Percentiles rank a stretch among this genome's conserved stretches.
phyloP scores from a whole-genome alignment of 2,888 invertebrate species.

The Pseudanteris insignis region DNA sequence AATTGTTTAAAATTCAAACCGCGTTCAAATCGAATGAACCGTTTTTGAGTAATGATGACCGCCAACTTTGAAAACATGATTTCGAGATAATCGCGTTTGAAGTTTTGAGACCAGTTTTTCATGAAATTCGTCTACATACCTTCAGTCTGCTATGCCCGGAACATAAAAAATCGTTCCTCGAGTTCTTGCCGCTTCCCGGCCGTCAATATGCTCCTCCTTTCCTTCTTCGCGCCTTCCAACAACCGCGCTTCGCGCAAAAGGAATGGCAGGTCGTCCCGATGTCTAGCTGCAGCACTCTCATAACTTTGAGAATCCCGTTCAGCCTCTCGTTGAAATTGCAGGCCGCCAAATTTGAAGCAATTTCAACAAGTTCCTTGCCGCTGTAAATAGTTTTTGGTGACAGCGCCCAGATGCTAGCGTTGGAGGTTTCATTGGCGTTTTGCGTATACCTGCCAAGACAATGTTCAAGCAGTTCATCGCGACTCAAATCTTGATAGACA shows the following conservation, averaged over 20 bases:
- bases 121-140: not conserved
- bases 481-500: conserved; percentile 4
- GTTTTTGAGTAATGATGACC: conserved; percentile 1
- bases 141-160: conserved; percentile 4
- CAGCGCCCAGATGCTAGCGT: conserved; percentile 19
- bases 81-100: conserved; percentile 5
- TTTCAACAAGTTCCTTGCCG: conserved; percentile 19
- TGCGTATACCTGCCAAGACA: conserved; percentile 25
- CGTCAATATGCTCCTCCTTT: conserved; percentile 1
- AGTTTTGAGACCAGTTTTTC: conserved; percentile 6
- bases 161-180: not conserved
- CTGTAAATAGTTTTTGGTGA: conserved; percentile 25
- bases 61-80: conserved; percentile 11
- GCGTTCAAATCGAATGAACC: conserved; percentile 1
- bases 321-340: conserved; percentile 22
- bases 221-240: conserved; percentile 6
- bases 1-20: conserved; percentile 1
- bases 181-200: conserved; percentile 1
- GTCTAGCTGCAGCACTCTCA: conserved; percentile 8
- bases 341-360: conserved; percentile 15
- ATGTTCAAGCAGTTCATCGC: conserved; percentile 19
- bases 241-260: conserved; percentile 6
- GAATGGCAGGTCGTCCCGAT: conserved; percentile 13
- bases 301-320: conserved; percentile 7
- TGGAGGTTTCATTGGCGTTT: conserved; percentile 28